Percentiles rank a stretch among this genome's conserved stretches.
These are phyloP conservation scores for Oryzias javanicus DNA, from an alignment of 2,113 vertebrate genomes.

Conservation along the genomic window DNA sequence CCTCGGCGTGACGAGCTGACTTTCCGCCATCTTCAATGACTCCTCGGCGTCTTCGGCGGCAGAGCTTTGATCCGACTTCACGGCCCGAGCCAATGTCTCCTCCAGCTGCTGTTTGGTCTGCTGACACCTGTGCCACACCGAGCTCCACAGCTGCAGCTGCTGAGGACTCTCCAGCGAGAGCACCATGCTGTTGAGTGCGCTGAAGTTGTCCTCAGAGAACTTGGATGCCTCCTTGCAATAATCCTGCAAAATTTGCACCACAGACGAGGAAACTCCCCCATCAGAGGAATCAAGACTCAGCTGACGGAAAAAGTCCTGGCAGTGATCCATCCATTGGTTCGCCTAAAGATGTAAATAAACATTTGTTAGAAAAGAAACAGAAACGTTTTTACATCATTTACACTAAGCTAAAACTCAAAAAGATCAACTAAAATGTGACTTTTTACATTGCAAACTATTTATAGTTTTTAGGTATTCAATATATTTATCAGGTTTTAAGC, in stretches of 20 bases:
- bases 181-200: constrained; percentile 68
- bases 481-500: no score
- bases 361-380: not conserved
- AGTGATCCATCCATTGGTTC: constrained; percentile 72
- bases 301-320: constrained; percentile 71
- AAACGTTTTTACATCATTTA: no score
- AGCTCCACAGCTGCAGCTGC: constrained; percentile 73
- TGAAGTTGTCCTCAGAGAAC: constrained; percentile 78
- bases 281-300: constrained; percentile 52
- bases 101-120: constrained; percentile 72
- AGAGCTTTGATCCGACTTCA: constrained; percentile 1
- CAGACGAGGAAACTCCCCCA: constrained; percentile 38
- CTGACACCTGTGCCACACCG: constrained; percentile 75
- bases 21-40: constrained; percentile 25
- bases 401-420: no score
- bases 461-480: no score
- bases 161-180: constrained; percentile 65
- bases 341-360: constrained; percentile 60
- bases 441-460: no score
- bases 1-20: not conserved
- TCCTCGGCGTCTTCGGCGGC: not conserved
- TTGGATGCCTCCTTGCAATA: constrained; percentile 73
- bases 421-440: no score
- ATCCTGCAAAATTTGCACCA: constrained; percentile 68
- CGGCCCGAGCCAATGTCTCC: constrained; percentile 57